phyloP scores from a whole-genome alignment of 2,797 vertebrate genomes.

The Valencia hispanica region DNA sequence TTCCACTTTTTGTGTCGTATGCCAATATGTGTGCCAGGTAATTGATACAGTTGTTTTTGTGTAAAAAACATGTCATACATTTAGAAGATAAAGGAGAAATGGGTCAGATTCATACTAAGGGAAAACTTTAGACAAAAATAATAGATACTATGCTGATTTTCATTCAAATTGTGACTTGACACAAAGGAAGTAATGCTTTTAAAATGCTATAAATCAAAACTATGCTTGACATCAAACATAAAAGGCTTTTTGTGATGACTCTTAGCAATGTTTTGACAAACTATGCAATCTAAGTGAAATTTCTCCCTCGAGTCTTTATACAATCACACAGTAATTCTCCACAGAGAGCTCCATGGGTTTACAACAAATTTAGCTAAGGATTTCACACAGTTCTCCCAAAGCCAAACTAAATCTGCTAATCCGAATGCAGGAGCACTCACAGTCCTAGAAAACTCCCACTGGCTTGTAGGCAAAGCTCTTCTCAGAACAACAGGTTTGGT shows the following conservation, averaged over 20 bases:
- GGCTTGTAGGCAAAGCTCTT: constrained; percentile 24
- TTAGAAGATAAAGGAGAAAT: not conserved
- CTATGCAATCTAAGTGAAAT: constrained; percentile 34
- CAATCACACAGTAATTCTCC: constrained; percentile 57
- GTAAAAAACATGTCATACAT: not conserved
- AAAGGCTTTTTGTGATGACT: constrained; percentile 30
- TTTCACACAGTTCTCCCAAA: constrained; percentile 40
- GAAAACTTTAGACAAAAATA: not conserved
- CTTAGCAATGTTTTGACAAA: constrained; percentile 26
- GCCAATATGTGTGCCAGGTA: not conserved
- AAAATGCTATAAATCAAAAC: constrained; percentile 29
- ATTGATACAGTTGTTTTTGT: not conserved
- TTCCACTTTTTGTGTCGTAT: not conserved
- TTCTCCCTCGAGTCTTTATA: constrained; percentile 38
- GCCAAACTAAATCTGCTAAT: constrained; percentile 50
- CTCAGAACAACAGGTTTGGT: constrained; percentile 42
- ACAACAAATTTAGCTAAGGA: constrained; percentile 51
- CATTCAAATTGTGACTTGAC: not conserved
- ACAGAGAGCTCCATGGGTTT: constrained; percentile 41
- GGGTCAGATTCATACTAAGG: not conserved
- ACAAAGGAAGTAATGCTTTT: not conserved
- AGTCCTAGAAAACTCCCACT: constrained; percentile 46
- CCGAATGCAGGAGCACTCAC: constrained; percentile 47
- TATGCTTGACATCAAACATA: constrained; percentile 18
- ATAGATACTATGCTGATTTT: not conserved